Conservation (phyloP, 2,888 invertebrate species). For the Rhingia rostrata region DNA sequence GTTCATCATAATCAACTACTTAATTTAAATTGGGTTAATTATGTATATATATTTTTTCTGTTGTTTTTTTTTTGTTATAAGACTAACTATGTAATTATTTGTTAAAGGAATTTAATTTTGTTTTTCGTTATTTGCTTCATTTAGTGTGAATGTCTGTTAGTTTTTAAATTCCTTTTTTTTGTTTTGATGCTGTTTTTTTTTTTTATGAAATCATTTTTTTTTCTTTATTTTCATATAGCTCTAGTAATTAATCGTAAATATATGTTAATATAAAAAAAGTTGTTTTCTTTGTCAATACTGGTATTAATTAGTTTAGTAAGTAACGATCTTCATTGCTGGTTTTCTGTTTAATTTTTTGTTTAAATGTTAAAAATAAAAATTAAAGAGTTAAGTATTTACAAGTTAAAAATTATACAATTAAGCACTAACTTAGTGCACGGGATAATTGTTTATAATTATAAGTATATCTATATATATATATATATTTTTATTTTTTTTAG, state of each 20-base stretch:
- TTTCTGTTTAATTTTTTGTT: slow-evolving; percentile 25
- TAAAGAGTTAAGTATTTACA: slow-evolving; percentile 63
- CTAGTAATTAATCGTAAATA: slow-evolving; percentile 67
- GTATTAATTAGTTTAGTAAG: slow-evolving; percentile 65
- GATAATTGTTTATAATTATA: slow-evolving; percentile 44
- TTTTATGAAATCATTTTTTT: slow-evolving; percentile 15
- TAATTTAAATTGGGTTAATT: slow-evolving; percentile 72
- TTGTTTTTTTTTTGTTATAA: slow-evolving; percentile 41
- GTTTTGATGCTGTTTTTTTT: slow-evolving; percentile 26
- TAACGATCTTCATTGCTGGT: slow-evolving; percentile 63
- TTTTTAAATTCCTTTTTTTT: slow-evolving; percentile 59
- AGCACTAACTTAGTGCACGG: slow-evolving; percentile 74
- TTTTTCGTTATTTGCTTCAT: slow-evolving; percentile 30
- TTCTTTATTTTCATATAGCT: slow-evolving; percentile 56
- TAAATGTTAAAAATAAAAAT: slow-evolving; percentile 43
- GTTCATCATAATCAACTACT: slow-evolving; percentile 72
- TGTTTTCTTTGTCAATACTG: slow-evolving; percentile 61
- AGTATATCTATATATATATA: too few relatives aligned
- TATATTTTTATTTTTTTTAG: slow-evolving; percentile 33
- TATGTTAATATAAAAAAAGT: slow-evolving; percentile 68
- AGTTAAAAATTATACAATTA: slow-evolving; percentile 41
- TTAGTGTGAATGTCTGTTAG: slow-evolving; percentile 64
- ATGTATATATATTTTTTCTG: slow-evolving; percentile 50
- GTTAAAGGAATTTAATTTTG: slow-evolving; percentile 52
- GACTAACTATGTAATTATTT: slow-evolving; percentile 67